Percentiles rank a stretch among this genome's conserved stretches.
Conservation (phyloP, 2,113 vertebrate genomes). For the Delphinapterus leucas region DNA sequence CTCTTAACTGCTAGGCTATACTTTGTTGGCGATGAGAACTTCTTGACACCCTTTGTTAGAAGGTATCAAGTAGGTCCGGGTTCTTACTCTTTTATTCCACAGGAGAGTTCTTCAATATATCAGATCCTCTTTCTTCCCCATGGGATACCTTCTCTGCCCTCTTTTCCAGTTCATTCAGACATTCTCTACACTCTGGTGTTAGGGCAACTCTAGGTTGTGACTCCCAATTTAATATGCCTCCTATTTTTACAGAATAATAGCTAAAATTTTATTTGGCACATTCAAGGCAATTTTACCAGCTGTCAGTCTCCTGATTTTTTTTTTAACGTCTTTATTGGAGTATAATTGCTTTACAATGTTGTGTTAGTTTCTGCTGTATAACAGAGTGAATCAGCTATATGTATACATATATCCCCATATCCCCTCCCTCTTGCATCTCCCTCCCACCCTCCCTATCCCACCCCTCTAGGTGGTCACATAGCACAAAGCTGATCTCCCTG, state of each 20-base stretch:
- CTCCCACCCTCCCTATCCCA: too few species aligned
- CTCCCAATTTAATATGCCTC: not conserved
- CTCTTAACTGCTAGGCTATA: not conserved
- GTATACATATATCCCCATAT: too few species aligned
- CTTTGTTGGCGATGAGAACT: not conserved
- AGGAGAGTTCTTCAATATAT: not conserved
- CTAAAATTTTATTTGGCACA: not conserved
- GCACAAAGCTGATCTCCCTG: too few species aligned
- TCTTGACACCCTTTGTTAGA: not conserved
- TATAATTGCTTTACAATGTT: too few species aligned
- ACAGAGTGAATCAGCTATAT: too few species aligned
- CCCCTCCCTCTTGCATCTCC: too few species aligned
- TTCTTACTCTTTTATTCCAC: not conserved
- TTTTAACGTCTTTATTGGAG: too few species aligned
- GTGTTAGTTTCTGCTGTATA: too few species aligned
- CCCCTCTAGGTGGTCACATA: too few species aligned
- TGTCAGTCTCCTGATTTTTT: not conserved
- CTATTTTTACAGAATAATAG: not conserved
- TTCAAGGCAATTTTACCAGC: not conserved
- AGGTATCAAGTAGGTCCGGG: not conserved
- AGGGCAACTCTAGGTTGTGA: not conserved
- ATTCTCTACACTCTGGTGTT: not conserved
- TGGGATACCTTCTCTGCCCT: not conserved
- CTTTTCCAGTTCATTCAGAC: not conserved
- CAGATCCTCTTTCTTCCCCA: not conserved